Evolutionary conservation across 2,113 vertebrate genomes (phyloP).

Genomic region (Penelope pileata): DNA sequence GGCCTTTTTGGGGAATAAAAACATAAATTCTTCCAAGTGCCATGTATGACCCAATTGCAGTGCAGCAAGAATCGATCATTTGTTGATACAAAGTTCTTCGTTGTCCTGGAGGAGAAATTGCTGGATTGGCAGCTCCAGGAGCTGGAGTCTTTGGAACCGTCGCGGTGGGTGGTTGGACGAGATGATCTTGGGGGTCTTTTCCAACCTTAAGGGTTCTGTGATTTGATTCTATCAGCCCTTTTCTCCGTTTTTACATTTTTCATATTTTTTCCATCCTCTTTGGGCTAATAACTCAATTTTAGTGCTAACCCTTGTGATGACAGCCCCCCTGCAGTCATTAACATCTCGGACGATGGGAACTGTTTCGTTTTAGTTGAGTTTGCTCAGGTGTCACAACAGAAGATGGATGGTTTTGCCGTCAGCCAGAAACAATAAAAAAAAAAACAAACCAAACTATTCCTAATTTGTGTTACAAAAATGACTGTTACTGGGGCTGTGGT

Average conservation of each 20-base stretch:
- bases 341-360: neutral
- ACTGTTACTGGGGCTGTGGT: neutral
- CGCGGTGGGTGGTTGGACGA: too few relatives aligned
- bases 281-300: neutral
- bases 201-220: too few relatives aligned
- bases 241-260: neutral
- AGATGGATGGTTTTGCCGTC: neutral
- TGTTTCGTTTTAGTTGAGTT: too few relatives aligned
- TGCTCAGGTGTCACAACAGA: rapidly evolving
- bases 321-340: neutral
- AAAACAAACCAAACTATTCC: too few relatives aligned
- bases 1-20: neutral
- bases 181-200: too few relatives aligned
- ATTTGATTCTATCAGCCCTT: too few relatives aligned
- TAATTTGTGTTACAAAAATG: neutral
- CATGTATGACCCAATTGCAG: rapidly evolving
- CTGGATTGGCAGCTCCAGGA: rapidly evolving
- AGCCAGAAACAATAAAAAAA: neutral
- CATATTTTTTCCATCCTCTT: neutral
- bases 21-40: neutral
- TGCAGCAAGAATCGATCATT: rapidly evolving
- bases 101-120: neutral
- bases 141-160: too few relatives aligned
- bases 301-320: neutral
- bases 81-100: rapidly evolving